Conservation (phyloP, 1,140 invertebrate genomes). For the Dolichoris vasculosae region DNA sequence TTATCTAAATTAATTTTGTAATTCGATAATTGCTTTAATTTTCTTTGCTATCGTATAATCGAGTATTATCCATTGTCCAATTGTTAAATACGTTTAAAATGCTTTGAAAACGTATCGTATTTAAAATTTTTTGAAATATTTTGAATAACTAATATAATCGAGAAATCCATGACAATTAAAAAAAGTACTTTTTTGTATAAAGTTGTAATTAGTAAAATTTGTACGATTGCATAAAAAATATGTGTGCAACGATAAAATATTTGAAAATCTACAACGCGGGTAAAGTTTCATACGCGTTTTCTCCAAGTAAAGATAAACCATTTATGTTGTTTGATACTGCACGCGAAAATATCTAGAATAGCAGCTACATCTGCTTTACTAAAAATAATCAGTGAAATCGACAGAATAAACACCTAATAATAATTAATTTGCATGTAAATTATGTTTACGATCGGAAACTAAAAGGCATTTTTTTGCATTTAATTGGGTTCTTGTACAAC, state of each 20-base stretch:
- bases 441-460: not conserved
- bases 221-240: too few species aligned
- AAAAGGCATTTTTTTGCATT: slow-evolving; percentile 20
- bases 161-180: not conserved
- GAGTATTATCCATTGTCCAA: not conserved
- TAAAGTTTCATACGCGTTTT: not conserved
- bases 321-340: slow-evolving; percentile 27
- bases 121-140: not conserved
- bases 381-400: slow-evolving; percentile 46
- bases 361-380: slow-evolving; percentile 25
- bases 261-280: too few species aligned
- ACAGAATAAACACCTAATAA: slow-evolving; percentile 46
- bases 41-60: not conserved
- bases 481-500: slow-evolving; percentile 33
- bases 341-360: slow-evolving; percentile 13
- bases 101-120: not conserved
- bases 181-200: not conserved
- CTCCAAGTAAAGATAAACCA: slow-evolving; percentile 29
- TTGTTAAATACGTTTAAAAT: not conserved
- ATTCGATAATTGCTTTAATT: not conserved
- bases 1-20: not conserved
- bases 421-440: slow-evolving; percentile 31
- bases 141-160: not conserved
- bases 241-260: too few species aligned
- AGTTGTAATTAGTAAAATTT: too few species aligned